phyloP scores from a whole-genome alignment of 2,113 vertebrate genomes.

The Lonchura striata region DNA sequence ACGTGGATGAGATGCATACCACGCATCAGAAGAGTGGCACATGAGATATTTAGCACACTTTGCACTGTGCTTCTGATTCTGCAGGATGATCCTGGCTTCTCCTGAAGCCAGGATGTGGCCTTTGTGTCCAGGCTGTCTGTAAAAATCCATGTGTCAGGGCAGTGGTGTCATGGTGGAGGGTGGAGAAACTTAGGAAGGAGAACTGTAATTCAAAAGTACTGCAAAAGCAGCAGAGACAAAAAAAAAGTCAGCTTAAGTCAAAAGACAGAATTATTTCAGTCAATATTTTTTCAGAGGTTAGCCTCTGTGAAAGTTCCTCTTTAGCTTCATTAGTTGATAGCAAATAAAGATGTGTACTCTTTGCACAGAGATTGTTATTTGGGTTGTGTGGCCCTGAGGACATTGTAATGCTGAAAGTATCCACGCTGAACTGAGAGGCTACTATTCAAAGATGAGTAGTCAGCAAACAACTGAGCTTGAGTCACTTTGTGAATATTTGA shows the following conservation, averaged over 20 bases:
- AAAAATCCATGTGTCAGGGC: background rate
- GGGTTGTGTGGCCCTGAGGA: background rate
- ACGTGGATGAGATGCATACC: background rate
- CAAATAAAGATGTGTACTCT: conserved; percentile 15
- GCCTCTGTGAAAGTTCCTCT: background rate
- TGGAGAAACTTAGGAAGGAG: background rate
- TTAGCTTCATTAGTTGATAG: background rate
- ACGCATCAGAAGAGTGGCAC: background rate
- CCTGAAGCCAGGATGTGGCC: background rate
- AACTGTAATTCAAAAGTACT: background rate
- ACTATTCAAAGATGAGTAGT: conserved; percentile 19
- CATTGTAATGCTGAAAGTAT: conserved; percentile 30
- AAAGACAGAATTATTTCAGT: background rate
- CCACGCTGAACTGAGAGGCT: background rate
- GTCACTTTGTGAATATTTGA: conserved; percentile 12
- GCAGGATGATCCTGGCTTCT: background rate
- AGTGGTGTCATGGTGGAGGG: background rate
- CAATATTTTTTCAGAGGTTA: conserved; percentile 19
- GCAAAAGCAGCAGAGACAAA: background rate
- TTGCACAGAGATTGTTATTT: background rate
- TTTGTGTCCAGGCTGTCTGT: background rate
- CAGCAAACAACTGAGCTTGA: conserved; percentile 46
- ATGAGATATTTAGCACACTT: background rate
- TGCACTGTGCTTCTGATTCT: background rate
- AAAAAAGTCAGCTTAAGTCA: background rate